Conservation (phyloP, 1,140 invertebrate genomes). For the Trissolcus basalis region DNA sequence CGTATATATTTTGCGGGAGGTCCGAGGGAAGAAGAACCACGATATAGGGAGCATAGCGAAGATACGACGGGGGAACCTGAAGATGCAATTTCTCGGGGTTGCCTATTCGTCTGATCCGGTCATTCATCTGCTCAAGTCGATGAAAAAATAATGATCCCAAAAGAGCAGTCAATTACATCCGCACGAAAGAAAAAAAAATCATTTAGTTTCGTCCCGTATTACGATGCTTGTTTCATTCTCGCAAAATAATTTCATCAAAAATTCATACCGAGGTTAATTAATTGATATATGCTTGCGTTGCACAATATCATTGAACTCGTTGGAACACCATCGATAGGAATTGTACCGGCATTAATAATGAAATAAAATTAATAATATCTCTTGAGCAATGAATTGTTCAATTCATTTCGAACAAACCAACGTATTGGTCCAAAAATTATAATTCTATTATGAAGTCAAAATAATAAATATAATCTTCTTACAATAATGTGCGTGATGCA, state of each 20-base stretch:
- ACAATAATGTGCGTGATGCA: too few species aligned
- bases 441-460: too few species aligned
- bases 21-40: slow-evolving; percentile 42
- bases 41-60: slow-evolving; percentile 40
- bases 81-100: slow-evolving; percentile 74
- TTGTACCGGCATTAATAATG: not conserved
- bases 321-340: not conserved
- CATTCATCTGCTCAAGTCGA: slow-evolving; percentile 57
- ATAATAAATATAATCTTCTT: too few species aligned
- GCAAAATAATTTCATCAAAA: too few species aligned
- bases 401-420: too few species aligned
- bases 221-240: too few species aligned
- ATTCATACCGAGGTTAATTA: too few species aligned
- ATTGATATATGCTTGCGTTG: too few species aligned
- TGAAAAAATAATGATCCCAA: slow-evolving; percentile 76
- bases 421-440: too few species aligned
- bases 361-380: too few species aligned
- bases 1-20: slow-evolving; percentile 73
- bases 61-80: slow-evolving; percentile 44
- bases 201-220: slow-evolving; percentile 16
- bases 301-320: too few species aligned
- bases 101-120: slow-evolving; percentile 62
- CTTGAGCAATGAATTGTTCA: too few species aligned
- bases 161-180: slow-evolving; percentile 73
- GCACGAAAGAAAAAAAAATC: slow-evolving; percentile 55